A percentile compares a stretch with the other conserved stretches of the same genome.
Evolutionary conservation across 2,113 vertebrate genomes (phyloP).

Genomic region (Macroglossus sobrinus): DNA sequence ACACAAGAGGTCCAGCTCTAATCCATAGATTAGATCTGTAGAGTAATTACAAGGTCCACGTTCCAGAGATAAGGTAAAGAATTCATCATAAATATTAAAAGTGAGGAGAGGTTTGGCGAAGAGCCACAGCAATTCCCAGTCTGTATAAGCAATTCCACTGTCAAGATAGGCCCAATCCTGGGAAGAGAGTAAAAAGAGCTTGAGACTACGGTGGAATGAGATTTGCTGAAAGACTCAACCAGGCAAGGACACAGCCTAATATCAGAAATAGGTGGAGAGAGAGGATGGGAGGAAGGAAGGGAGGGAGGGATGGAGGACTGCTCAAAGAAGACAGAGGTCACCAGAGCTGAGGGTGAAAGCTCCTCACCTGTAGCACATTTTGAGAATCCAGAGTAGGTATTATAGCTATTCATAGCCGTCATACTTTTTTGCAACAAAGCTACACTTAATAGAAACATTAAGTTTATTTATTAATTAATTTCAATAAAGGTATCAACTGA

Average conservation of each 20-base stretch:
- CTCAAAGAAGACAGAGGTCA: background rate
- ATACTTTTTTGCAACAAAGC: background rate
- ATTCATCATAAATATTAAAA: background rate
- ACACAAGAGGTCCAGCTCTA: background rate
- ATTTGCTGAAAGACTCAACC: background rate
- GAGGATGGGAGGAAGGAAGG: background rate
- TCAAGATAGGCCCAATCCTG: background rate
- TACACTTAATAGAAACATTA: background rate
- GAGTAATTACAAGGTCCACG: background rate
- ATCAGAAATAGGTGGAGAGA: background rate
- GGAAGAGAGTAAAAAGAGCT: background rate
- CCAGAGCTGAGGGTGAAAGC: background rate
- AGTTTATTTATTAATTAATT: background rate
- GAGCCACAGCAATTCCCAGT: background rate
- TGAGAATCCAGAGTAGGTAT: background rate
- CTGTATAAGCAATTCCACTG: background rate
- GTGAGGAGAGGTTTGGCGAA: background rate
- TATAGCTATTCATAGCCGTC: background rate
- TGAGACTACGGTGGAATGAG: background rate
- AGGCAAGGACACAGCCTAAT: background rate
- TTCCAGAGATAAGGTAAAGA: background rate
- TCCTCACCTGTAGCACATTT: background rate
- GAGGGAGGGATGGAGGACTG: background rate
- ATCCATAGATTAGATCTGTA: background rate
- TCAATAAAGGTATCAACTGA: background rate